Conservation (phyloP, 1,140 invertebrate genomes). For the Drosophila bipectinata region DNA sequence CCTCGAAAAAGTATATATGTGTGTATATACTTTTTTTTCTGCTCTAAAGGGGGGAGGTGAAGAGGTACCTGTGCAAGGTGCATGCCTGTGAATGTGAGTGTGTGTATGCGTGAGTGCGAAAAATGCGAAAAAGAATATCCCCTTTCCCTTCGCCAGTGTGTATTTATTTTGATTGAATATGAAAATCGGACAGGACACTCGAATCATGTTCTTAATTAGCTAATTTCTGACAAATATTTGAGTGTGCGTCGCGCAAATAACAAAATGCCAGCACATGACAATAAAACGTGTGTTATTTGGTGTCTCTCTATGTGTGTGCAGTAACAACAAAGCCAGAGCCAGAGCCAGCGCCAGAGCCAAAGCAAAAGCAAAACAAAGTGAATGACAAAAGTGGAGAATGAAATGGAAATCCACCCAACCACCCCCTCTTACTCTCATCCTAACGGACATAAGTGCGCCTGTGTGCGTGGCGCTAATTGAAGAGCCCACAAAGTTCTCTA, state of each 20-base stretch:
- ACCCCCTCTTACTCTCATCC: constrained; percentile 13
- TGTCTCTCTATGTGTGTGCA: constrained; percentile 15
- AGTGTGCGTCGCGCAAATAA: constrained; percentile 59
- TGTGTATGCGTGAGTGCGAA: constrained; percentile 23
- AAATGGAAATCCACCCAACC: constrained; percentile 66
- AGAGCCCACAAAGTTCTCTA: constrained; percentile 51
- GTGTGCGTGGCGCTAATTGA: constrained; percentile 76
- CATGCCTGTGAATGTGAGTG: constrained; percentile 12
- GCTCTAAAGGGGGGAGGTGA: not conserved
- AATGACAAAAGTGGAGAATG: constrained; percentile 75
- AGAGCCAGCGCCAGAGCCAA: too few relatives aligned
- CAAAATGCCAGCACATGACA: constrained; percentile 58
- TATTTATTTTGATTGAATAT: constrained; percentile 44
- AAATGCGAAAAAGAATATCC: constrained; percentile 27
- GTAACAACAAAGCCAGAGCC: constrained; percentile 54
- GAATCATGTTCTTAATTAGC: constrained; percentile 59
- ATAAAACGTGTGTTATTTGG: constrained; percentile 27
- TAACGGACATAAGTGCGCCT: constrained; percentile 40
- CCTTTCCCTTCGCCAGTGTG: constrained; percentile 7
- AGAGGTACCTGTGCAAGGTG: constrained; percentile 32
- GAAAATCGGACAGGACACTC: constrained; percentile 56
- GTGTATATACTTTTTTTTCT: constrained; percentile 5
- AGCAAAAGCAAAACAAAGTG: constrained; percentile 57
- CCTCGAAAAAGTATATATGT: constrained; percentile 27
- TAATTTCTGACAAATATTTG: constrained; percentile 66